Evolutionary conservation across 1,140 invertebrate genomes (phyloP).

Genomic region (Bombus superbus): DNA sequence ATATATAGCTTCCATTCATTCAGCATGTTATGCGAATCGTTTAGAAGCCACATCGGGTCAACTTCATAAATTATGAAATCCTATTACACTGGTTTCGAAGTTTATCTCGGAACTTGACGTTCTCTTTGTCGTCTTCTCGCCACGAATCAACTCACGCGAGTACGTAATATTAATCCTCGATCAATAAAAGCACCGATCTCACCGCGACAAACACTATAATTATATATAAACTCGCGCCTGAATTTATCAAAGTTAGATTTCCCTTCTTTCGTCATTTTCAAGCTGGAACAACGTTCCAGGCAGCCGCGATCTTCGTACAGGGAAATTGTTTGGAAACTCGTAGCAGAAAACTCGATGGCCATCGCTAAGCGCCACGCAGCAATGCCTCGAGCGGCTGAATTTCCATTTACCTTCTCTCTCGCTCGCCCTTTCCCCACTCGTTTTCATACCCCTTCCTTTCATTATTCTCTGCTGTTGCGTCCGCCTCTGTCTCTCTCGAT

Average conservation of each 20-base stretch:
- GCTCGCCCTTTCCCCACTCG: conserved; percentile 47
- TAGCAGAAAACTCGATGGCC: background rate
- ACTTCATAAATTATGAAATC: no score
- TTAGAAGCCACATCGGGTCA: no score
- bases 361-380: conserved; percentile 57
- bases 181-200: no score
- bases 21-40: no score
- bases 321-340: conserved; percentile 1
- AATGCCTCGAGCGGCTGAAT: conserved; percentile 58
- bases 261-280: background rate
- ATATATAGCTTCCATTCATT: no score
- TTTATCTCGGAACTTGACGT: no score
- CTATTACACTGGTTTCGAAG: no score
- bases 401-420: conserved; percentile 52
- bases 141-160: no score
- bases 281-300: background rate
- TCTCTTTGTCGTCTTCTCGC: no score
- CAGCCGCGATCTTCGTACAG: background rate
- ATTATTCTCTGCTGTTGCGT: conserved; percentile 29
- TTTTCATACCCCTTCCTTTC: conserved; percentile 45
- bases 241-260: background rate
- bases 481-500: background rate
- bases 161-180: no score
- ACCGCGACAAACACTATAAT: no score
- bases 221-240: no score